Percentiles rank a stretch among this genome's conserved stretches.
phyloP scores from a whole-genome alignment of 2,113 vertebrate species.

The Oophaga pumilio region DNA sequence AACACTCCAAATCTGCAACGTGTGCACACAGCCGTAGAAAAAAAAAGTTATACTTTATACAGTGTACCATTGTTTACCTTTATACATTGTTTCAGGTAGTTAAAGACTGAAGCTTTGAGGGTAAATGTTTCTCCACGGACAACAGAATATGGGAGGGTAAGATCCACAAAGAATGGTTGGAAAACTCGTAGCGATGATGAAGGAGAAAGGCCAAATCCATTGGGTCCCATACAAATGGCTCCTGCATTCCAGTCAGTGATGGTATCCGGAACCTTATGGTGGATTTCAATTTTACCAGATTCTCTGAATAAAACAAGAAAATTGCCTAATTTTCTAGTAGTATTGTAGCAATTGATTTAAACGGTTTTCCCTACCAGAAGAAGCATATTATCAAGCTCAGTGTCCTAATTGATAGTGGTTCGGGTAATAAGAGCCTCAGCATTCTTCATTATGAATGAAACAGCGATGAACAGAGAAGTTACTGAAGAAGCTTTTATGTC shows the following conservation, averaged over 20 bases:
- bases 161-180: slow-evolving; percentile 85
- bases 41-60: too few relatives aligned
- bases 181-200: slow-evolving; percentile 71
- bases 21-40: too few relatives aligned
- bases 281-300: slow-evolving; percentile 60
- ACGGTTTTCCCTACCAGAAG: background rate
- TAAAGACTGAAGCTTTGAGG: slow-evolving; percentile 84
- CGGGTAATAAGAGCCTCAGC: too few relatives aligned
- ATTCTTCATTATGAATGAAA: too few relatives aligned
- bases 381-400: too few relatives aligned
- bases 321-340: background rate
- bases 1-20: too few relatives aligned
- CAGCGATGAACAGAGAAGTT: too few relatives aligned
- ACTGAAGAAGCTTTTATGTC: too few relatives aligned
- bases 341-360: background rate
- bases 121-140: slow-evolving; percentile 83
- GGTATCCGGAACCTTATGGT: slow-evolving; percentile 76
- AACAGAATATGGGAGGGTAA: slow-evolving; percentile 85
- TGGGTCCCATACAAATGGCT: slow-evolving; percentile 78
- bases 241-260: slow-evolving; percentile 84
- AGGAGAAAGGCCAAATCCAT: slow-evolving; percentile 81
- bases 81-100: slow-evolving; percentile 72
- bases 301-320: slow-evolving; percentile 61
- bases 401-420: too few relatives aligned
- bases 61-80: slow-evolving; percentile 57